These are phyloP conservation scores for Ochotona curzoniae DNA, from an alignment of 2,113 vertebrate genomes.

Conservation along the genomic window DNA sequence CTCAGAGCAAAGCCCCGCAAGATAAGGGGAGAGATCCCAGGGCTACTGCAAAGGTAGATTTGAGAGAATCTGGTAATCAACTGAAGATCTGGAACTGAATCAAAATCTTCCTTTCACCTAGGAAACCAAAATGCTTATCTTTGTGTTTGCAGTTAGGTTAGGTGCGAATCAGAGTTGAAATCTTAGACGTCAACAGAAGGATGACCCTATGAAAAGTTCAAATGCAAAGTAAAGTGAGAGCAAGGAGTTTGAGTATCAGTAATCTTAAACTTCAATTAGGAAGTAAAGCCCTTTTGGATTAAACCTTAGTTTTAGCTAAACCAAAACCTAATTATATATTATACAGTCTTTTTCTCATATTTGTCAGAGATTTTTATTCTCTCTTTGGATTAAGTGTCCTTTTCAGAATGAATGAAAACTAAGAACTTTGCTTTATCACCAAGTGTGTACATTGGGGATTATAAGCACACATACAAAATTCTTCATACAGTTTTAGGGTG, in stretches of 20 bases:
- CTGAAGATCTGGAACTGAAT: constrained; percentile 22
- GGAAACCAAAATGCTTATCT: constrained; percentile 13
- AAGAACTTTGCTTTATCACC: neutral
- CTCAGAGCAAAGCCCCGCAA: neutral
- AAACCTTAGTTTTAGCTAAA: constrained; percentile 8
- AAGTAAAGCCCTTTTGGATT: constrained; percentile 29
- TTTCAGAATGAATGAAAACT: constrained; percentile 17
- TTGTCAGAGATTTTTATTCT: neutral
- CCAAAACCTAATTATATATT: neutral
- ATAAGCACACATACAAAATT: neutral
- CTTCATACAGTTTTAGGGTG: neutral
- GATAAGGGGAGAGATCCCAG: neutral
- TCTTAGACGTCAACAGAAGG: constrained; percentile 46
- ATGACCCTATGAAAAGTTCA: constrained; percentile 61
- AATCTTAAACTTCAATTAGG: neutral
- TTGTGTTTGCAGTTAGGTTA: constrained; percentile 16
- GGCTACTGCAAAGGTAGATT: constrained; percentile 35
- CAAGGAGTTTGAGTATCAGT: neutral
- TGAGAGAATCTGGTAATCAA: constrained; percentile 53
- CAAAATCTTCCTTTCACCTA: constrained; percentile 25
- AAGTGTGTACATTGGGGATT: neutral
- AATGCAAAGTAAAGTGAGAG: neutral
- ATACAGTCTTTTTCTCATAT: neutral
- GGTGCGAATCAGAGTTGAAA: constrained; percentile 64
- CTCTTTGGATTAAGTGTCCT: constrained; percentile 6